Conservation (phyloP, 1,140 invertebrate genomes). For the Bombus balteatus region DNA sequence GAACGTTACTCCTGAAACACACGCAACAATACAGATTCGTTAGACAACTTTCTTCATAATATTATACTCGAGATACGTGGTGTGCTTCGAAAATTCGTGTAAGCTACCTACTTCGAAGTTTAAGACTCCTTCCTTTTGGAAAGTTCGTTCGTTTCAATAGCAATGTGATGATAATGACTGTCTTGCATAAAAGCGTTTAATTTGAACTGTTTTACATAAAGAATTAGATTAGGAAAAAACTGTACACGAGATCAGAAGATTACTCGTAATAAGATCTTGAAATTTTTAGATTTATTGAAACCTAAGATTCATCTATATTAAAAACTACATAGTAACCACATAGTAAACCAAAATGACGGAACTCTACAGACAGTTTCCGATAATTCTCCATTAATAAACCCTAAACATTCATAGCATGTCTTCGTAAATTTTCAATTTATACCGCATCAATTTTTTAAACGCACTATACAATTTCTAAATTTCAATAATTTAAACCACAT, state of each 20-base stretch:
- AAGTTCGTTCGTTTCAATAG: neutral
- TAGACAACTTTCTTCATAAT: neutral
- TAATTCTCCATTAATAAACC: neutral
- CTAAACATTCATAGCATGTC: neutral
- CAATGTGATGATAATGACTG: neutral
- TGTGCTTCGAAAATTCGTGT: neutral
- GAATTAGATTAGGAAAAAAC: too few relatives aligned
- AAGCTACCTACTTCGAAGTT: neutral
- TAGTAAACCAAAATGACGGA: too few relatives aligned
- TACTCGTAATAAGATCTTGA: too few relatives aligned
- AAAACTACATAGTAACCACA: too few relatives aligned
- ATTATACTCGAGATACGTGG: too few relatives aligned
- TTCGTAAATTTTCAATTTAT: neutral
- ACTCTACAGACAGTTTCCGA: too few relatives aligned
- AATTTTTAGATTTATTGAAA: too few relatives aligned
- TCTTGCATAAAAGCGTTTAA: too few relatives aligned
- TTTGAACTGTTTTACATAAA: too few relatives aligned
- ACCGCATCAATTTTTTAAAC: too few relatives aligned
- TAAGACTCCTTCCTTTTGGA: neutral
- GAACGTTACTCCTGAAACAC: slow-evolving; percentile 91
- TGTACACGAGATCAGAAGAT: too few relatives aligned
- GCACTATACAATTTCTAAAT: neutral
- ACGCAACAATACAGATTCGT: slow-evolving; percentile 15
- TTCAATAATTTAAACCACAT: neutral
- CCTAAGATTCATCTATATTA: too few relatives aligned